Evolutionary conservation across 1,140 invertebrate genomes (phyloP), one percentile per base, ranked within the genome.

Genomic region (Lordiphosa mommai): DNA sequence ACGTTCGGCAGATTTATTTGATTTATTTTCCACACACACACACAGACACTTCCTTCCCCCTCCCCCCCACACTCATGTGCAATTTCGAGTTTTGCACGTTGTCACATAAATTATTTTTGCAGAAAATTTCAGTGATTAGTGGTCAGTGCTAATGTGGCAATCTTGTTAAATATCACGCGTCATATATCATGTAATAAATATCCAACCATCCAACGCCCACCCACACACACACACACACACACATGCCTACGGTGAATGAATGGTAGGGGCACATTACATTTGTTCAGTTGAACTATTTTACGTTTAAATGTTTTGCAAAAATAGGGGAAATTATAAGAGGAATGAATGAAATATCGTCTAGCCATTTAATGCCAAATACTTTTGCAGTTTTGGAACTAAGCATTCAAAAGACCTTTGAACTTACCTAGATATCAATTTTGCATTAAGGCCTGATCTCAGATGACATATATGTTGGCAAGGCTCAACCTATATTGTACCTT

Each of bases 1-100:
- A 76, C 72, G 72, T 76, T 76, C 49, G 41, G 51, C 66, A 66
- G 72, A 51, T 70, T 76, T 76, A 76, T 70, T 71, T 76, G 72
- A 76, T 76, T 76, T 76, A 76, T 76, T 61, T 56, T 55, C 66
- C 60, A 43, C 71, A 69, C 48, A 20, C 17, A 20, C 17, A 20
- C 20, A 23, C 20, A 23, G 20, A 4, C 20, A 30, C 58, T 53
- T 56, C 38, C 23, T 44, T 44, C 30, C 9, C 37, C 46, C n/a
- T 14, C 38, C 4, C 10, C 1, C 33, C 30, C 8, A 9, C 16
- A 13, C 20, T 17, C 8, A 7, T 30, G n/a, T 20, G 3, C 23
- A 36, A 27, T 29, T 12, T 32, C 14, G 40, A 50, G 71, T 72
- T 72, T 52, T 67, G 69, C 70, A 72, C 70, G 63, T 72, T 73